Percentiles rank a stretch among this genome's conserved stretches.
Evolutionary conservation across 2,797 vertebrate genomes (phyloP).

Genomic region (Tinamus major): DNA sequence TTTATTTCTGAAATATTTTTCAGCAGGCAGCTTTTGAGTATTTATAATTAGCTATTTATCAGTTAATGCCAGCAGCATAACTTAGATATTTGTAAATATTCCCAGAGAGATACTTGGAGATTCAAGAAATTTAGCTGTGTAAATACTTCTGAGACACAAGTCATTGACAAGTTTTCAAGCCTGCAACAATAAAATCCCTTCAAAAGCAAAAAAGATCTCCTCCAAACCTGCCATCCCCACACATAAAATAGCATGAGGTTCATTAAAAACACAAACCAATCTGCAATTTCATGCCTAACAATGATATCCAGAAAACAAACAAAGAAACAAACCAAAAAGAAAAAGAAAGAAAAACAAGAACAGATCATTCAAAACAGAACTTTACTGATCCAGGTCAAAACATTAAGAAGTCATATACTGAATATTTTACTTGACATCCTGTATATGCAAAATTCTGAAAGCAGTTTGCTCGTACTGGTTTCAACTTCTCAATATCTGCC

Average conservation of each 20-base stretch:
- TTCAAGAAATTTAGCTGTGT: not conserved
- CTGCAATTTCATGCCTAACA: not conserved
- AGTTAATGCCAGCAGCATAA: not conserved
- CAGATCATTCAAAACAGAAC: not conserved
- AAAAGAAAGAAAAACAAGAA: not conserved
- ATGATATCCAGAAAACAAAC: not conserved
- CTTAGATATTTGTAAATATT: not conserved
- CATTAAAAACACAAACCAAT: not conserved
- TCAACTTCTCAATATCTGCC: not conserved
- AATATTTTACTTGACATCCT: not conserved
- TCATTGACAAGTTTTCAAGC: not conserved
- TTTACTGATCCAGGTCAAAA: slow-evolving; percentile 1
- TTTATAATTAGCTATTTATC: not conserved
- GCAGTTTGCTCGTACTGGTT: not conserved
- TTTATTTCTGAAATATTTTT: not conserved
- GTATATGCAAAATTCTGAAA: not conserved
- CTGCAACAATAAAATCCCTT: not conserved
- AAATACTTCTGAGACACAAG: not conserved
- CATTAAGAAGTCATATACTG: not conserved
- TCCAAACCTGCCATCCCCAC: not conserved
- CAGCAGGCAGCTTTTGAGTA: not conserved
- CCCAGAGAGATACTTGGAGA: not conserved
- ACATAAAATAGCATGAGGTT: not conserved
- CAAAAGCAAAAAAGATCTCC: not conserved
- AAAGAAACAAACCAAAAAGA: not conserved